Conservation (phyloP, 2,888 invertebrate species). For the Microplitis manilae region DNA sequence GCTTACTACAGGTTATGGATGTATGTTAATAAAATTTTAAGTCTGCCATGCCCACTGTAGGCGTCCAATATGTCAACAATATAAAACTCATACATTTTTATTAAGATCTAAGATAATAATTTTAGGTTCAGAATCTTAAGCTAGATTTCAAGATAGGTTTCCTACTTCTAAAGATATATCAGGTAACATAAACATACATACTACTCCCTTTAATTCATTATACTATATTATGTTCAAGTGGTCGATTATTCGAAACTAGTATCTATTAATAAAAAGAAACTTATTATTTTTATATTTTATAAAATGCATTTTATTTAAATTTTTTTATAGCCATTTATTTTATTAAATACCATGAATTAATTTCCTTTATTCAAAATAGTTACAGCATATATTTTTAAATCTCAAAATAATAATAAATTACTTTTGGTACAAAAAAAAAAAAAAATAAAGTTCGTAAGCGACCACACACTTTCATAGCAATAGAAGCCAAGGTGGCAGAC, state of each 20-base stretch:
- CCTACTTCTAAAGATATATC: not conserved
- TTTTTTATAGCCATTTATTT: not conserved
- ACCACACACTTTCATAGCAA: not conserved
- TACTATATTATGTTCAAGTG: not conserved
- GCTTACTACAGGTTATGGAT: not conserved
- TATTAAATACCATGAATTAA: not conserved
- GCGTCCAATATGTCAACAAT: not conserved
- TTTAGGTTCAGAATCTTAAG: not conserved
- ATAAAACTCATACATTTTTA: not conserved
- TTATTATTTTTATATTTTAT: no score
- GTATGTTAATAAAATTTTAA: not conserved
- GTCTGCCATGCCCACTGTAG: not conserved
- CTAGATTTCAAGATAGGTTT: not conserved
- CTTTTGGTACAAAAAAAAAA: not conserved
- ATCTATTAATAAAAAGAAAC: no score
- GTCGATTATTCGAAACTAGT: not conserved
- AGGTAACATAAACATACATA: not conserved
- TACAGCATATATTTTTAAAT: not conserved
- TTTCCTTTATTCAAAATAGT: not conserved
- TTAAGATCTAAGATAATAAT: not conserved
- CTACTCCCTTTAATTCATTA: not conserved
- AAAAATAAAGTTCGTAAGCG: not conserved
- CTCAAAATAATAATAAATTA: not conserved
- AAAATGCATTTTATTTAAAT: no score
- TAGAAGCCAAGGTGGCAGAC: slow-evolving; percentile 60